These are phyloP conservation scores for Falco columbarius DNA, from an alignment of 2,797 vertebrate genomes.

Conservation along the genomic window DNA sequence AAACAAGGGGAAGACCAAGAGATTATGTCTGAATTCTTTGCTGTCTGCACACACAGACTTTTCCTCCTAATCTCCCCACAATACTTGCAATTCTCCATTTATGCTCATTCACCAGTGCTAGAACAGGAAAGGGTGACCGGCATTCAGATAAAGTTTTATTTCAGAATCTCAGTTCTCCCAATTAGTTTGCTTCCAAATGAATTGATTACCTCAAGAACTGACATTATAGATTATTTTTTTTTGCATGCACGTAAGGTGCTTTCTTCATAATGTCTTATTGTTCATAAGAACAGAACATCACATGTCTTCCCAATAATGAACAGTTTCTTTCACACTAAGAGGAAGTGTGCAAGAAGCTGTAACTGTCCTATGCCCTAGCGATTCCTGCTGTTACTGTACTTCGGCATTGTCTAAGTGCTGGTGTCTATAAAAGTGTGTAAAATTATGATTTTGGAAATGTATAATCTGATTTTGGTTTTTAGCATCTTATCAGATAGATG, in stretches of 20 bases:
- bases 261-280: neutral
- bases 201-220: neutral
- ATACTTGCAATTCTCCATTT: neutral
- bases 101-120: neutral
- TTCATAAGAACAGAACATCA: neutral
- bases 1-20: conserved; percentile 8
- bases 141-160: neutral
- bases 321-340: neutral
- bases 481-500: neutral
- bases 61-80: neutral
- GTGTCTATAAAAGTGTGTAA: neutral
- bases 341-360: neutral
- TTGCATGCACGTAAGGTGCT: accelerated
- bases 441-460: neutral
- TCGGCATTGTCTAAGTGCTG: neutral
- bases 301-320: neutral
- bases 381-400: neutral
- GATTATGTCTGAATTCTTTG: conserved; percentile 53
- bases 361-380: neutral
- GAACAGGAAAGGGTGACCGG: neutral
- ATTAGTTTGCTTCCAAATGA: neutral
- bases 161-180: neutral
- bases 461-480: neutral
- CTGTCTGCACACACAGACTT: conserved; percentile 9
- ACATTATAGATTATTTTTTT: neutral